Evolutionary conservation across 2,888 invertebrate species (phyloP), one percentile per base, ranked within the genome.

Genomic region (Lysandra bellargus): DNA sequence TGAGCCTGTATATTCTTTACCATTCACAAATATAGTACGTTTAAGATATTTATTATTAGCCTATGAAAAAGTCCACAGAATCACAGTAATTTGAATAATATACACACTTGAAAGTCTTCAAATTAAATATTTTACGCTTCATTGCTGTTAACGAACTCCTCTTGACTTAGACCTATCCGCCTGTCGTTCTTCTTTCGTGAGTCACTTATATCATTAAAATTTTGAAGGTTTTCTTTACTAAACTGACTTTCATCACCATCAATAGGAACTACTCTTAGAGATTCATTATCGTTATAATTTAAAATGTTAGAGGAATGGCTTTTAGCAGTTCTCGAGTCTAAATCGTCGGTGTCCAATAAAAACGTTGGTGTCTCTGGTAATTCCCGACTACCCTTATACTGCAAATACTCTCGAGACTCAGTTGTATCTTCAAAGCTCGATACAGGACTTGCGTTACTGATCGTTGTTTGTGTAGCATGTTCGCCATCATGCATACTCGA

Each of bases 171-270:
- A 84, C 91, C 90, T 88, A 92, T 86, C 88, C 92, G 92, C 86
- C 89, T 91, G 84, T 91, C 92, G 91, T 91, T 93, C 81, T 90
- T 90, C 91, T 93, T 92, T 87, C 89, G 89, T 78, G 90, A 91
- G 90, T 92, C 92, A 91, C 92, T 93, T 84, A 94, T 93, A 84
- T 90, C 90, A 85, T 94, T 94, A 81, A 92, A 84, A 83, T 89
- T 89, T 86, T 89, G 87, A 84, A 88, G 88, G 80, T 86, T 90
- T 85, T 90, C 89, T 79, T 89, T 87, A 78, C 87, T 88, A n/a
- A 87, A 80, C 78, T 86, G 84, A 81, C 87, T 88, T 78, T 88
- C 87, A 79, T 89, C 88, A 78, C 84, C 83, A 81, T 84, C 83
- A 80, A 92, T 92, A 53, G 94, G 94, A 80, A 93, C 90, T 79